Base-by-base conservation (phyloP, 2,888 invertebrate species). In the Tanytarsus gracilentus region DNA sequence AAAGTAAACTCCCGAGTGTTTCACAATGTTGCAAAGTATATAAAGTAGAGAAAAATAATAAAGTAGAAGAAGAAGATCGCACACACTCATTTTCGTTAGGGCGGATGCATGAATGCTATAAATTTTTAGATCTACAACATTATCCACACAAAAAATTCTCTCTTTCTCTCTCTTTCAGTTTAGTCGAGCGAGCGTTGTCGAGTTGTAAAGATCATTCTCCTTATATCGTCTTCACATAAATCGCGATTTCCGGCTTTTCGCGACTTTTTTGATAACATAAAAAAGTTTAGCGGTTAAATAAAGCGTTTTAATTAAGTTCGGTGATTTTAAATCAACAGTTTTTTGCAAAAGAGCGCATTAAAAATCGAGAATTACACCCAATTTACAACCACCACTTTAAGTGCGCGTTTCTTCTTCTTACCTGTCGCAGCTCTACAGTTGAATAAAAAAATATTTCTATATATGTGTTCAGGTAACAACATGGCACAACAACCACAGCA, bases 321-420 rank as follows among this genome's bases (percentile, higher is more conserved):
- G 21, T 18, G 23, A 44, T 11, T 11, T 23, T 44, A 9, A 23
- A 44, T 44, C 11, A 36, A 16, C n/a, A 44, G 23, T 44, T 18
- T 44, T 18, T 18, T 23, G 23, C 18, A 18, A 44, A 16, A 9
- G 3, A 44, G 21, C 44, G 18, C 18, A 44, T 44, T 23, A 21
- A 39, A 40, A 44, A 18, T 44, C 4, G 9, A n/a, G n/a, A 23
- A 44, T 44, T 44, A 44, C 44, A 44, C 44, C 44, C 44, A 44
- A 44, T 18, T 44, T 44, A 44, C 44, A 44, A 44, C 16, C 18
- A 44, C 44, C 11, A 44, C 44, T 44, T 8, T 44, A 44, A 44
- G 44, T 44, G 44, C 21, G n/a, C n/a, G 11, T 44, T 16, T 44
- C 18, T 56, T 39, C 55, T 56, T 56, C 40, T 56, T 56, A 56